These are phyloP conservation scores for Dolichoris vasculosae DNA, from an alignment of 1,140 invertebrate genomes.

Conservation along the genomic window DNA sequence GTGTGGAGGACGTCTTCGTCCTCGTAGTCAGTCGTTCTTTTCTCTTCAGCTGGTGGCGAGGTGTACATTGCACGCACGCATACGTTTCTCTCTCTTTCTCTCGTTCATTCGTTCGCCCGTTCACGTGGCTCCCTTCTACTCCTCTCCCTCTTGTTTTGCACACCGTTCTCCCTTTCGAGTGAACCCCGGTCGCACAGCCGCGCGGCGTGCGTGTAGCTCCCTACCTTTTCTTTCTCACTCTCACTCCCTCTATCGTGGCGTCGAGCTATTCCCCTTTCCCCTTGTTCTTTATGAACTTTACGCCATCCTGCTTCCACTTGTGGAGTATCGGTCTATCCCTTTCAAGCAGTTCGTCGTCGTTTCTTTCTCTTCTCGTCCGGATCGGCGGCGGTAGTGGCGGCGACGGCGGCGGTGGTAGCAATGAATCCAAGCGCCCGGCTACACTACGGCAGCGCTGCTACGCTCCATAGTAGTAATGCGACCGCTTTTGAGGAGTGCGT, in stretches of 20 bases:
- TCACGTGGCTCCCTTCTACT: constrained; percentile 26
- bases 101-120: background rate
- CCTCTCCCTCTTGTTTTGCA: constrained; percentile 31
- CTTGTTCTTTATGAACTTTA: background rate
- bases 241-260: constrained; percentile 28
- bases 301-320: background rate
- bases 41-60: constrained; percentile 36
- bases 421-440: constrained; percentile 54
- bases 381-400: background rate
- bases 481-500: constrained; percentile 63
- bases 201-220: constrained; percentile 29
- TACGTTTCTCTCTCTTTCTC: constrained; percentile 1
- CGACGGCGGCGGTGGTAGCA: constrained; percentile 47
- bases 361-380: constrained; percentile 1
- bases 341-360: background rate
- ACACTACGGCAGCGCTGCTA: constrained; percentile 58
- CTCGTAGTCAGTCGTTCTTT: constrained; percentile 55
- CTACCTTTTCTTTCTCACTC: constrained; percentile 50
- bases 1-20: constrained; percentile 62
- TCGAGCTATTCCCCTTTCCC: background rate
- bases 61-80: background rate
- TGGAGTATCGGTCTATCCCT: background rate
- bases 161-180: constrained; percentile 8
- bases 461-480: constrained; percentile 67
- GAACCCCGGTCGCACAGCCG: background rate